phyloP scores from a whole-genome alignment of 2,113 vertebrate genomes.

The Lichenostomus cassidix region DNA sequence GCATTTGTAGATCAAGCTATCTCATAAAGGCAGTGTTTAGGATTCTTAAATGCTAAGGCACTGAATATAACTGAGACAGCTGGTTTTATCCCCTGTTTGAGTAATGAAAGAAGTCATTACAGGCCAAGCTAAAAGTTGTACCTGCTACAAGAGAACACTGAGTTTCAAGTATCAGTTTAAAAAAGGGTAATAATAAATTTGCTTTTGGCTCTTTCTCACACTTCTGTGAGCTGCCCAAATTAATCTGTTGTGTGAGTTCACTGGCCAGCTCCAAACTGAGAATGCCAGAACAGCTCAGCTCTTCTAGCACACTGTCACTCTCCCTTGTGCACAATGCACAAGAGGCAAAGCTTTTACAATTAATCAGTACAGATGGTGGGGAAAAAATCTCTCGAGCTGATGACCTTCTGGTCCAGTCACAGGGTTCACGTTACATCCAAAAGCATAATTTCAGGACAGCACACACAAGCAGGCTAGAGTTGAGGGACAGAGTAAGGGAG shows the following conservation, averaged over 20 bases:
- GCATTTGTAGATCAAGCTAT: not conserved
- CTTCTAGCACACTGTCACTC: not conserved
- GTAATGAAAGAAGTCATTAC: not conserved
- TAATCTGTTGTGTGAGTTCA: not conserved
- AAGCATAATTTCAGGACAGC: not conserved
- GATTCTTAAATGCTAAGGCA: not conserved
- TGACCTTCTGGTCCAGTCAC: not conserved
- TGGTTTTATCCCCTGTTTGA: not conserved
- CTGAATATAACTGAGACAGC: not conserved
- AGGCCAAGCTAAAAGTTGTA: not conserved
- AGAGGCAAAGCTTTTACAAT: not conserved
- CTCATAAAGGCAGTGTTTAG: not conserved
- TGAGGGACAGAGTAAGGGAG: not conserved
- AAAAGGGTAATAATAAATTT: not conserved
- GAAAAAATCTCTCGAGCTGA: not conserved
- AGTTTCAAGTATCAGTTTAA: not conserved
- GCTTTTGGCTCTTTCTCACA: not conserved
- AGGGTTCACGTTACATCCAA: not conserved
- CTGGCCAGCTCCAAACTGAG: not conserved
- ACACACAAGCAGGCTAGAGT: not conserved
- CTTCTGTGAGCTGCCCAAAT: not conserved
- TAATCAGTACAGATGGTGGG: not conserved
- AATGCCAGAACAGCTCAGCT: not conserved
- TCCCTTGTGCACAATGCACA: accelerated
- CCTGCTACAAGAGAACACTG: not conserved